These are phyloP conservation scores for Melieria omissa DNA, from an alignment of 2,888 invertebrate genomes.

Conservation along the genomic window DNA sequence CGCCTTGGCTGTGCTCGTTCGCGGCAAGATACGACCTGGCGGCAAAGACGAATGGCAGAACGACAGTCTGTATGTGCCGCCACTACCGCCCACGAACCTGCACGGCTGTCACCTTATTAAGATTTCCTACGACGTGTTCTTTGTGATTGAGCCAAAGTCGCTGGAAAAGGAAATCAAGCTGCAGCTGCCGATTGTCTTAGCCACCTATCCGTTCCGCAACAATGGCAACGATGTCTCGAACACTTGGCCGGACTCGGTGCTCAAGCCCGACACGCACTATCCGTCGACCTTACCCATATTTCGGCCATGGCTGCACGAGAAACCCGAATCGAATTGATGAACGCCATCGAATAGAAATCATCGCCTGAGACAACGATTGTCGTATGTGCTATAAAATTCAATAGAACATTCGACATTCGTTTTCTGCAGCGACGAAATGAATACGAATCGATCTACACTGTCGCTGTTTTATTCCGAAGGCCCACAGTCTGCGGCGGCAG, in stretches of 20 bases:
- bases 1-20: conserved; percentile 81
- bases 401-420: too few species aligned
- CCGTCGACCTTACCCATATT: conserved; percentile 92
- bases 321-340: conserved; percentile 58
- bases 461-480: not conserved
- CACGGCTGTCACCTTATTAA: conserved; percentile 93
- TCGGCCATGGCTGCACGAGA: conserved; percentile 87
- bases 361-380: too few species aligned
- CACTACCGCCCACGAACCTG: conserved; percentile 92
- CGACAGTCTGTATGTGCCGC: conserved; percentile 91
- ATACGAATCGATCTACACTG: not conserved
- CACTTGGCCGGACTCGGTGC: conserved; percentile 70
- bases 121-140: conserved; percentile 92
- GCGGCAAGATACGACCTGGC: conserved; percentile 85
- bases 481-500: too few species aligned
- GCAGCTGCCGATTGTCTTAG: conserved; percentile 90
- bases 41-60: conserved; percentile 87
- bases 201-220: conserved; percentile 86
- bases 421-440: too few species aligned
- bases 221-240: conserved; percentile 73
- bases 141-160: conserved; percentile 90
- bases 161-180: conserved; percentile 91
- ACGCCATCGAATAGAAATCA: too few species aligned
- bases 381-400: too few species aligned
- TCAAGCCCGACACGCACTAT: conserved; percentile 89